These are phyloP conservation scores for Notodonta ziczac DNA, from an alignment of 2,888 invertebrate genomes.

Conservation along the genomic window DNA sequence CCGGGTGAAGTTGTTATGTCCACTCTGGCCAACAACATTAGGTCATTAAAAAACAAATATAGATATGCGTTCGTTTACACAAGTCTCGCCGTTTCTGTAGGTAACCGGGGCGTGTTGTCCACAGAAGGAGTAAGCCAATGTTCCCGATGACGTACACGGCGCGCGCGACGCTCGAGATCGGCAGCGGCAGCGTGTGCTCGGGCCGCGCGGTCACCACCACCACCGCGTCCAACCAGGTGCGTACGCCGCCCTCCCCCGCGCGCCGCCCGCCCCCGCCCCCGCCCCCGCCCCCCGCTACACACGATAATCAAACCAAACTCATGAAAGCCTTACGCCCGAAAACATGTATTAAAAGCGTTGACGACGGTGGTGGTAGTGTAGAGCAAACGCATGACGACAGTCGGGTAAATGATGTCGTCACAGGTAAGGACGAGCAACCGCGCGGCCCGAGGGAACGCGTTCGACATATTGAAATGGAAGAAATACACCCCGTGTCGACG, in stretches of 20 bases:
- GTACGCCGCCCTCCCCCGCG: slow-evolving; percentile 46
- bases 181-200: slow-evolving; percentile 77
- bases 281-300: background rate
- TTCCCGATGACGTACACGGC: slow-evolving; percentile 82
- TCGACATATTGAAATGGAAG: slow-evolving; percentile 3
- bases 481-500: slow-evolving; percentile 10
- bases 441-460: slow-evolving; percentile 41
- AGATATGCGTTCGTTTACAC: background rate
- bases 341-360: background rate
- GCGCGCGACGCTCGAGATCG: slow-evolving; percentile 81
- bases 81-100: background rate
- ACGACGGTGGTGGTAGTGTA: slow-evolving; percentile 40
- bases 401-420: background rate
- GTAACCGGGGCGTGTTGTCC: slow-evolving; percentile 42
- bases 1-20: too few species aligned
- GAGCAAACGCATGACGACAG: slow-evolving; percentile 6
- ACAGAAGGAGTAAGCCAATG: slow-evolving; percentile 76
- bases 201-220: slow-evolving; percentile 83
- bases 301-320: slow-evolving; percentile 38
- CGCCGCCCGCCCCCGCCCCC: background rate
- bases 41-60: too few species aligned
- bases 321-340: slow-evolving; percentile 43
- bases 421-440: slow-evolving; percentile 33
- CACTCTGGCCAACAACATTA: too few species aligned
- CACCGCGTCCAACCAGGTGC: slow-evolving; percentile 82